A percentile compares a stretch with the other conserved stretches of the same genome.
Conservation (phyloP, 2,113 vertebrate genomes). For the Actinemys pallida region DNA sequence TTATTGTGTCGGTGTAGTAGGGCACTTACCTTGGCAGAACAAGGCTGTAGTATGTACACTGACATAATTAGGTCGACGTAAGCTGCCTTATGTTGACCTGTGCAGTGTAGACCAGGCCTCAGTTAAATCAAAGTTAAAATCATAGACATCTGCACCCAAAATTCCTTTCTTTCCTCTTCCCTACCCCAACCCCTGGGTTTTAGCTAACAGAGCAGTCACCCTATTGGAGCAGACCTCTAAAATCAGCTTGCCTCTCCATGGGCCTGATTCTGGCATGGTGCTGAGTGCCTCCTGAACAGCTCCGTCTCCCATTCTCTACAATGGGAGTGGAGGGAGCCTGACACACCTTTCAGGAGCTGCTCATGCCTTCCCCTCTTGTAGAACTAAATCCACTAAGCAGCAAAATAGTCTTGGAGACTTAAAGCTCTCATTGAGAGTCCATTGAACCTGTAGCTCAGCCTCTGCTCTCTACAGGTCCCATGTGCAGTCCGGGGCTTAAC, state of each 20-base stretch:
- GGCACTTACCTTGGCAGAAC: too few species aligned
- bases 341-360: neutral
- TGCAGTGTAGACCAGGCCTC: too few species aligned
- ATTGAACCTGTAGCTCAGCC: neutral
- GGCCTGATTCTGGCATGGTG: neutral
- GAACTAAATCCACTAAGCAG: neutral
- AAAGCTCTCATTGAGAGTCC: neutral
- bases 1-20: too few species aligned
- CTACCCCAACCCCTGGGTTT: neutral
- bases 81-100: too few species aligned
- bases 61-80: too few species aligned
- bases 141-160: neutral
- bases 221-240: neutral
- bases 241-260: neutral
- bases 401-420: neutral
- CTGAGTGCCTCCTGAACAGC: neutral
- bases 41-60: too few species aligned
- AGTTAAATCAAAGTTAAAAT: neutral
- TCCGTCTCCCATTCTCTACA: neutral
- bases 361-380: neutral
- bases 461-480: neutral
- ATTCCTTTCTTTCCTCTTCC: neutral
- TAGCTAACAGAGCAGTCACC: neutral
- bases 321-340: neutral
- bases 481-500: neutral